phyloP scores from a whole-genome alignment of 37 sponge, comb jelly and placozoan genomes.

The Lycopodina hypogea region DNA sequence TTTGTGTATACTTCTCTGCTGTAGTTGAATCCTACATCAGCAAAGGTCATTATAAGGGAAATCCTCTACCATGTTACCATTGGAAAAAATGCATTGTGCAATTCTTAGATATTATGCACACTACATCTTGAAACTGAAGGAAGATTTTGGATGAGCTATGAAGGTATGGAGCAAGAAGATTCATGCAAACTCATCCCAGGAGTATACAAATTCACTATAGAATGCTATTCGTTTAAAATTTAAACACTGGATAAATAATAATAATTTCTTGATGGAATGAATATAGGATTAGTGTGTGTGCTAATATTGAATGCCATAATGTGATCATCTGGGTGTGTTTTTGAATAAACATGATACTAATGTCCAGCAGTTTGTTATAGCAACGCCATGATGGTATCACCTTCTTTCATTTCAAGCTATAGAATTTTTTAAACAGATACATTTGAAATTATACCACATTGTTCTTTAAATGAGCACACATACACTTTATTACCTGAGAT shows the following conservation, averaged over 20 bases:
- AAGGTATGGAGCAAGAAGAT: conserved; percentile 45
- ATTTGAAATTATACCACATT: neutral
- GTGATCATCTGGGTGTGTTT: neutral
- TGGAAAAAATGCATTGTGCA: conserved; percentile 57
- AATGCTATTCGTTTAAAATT: neutral
- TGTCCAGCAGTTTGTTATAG: conserved; percentile 94
- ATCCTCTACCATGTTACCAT: conserved; percentile 77
- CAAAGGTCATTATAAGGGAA: conserved; percentile 56
- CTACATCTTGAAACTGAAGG: conserved; percentile 73
- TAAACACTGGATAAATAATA: neutral
- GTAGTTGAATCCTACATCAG: conserved; percentile 84
- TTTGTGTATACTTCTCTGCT: neutral
- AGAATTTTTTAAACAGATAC: neutral
- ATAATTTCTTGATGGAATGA: neutral
- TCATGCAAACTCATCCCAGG: conserved; percentile 67
- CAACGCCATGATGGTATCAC: conserved; percentile 95
- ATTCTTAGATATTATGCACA: conserved; percentile 61
- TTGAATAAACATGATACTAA: neutral
- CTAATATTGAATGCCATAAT: neutral
- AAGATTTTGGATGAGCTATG: conserved; percentile 40
- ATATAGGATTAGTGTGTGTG: too few species aligned
- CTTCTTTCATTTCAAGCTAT: conserved; percentile 97
- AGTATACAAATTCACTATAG: conserved; percentile 67
- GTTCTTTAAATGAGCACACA: neutral
- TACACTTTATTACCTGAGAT: conserved; percentile 27